These are phyloP conservation scores for Papilio protenor DNA, from an alignment of 2,888 invertebrate genomes.

Conservation along the genomic window DNA sequence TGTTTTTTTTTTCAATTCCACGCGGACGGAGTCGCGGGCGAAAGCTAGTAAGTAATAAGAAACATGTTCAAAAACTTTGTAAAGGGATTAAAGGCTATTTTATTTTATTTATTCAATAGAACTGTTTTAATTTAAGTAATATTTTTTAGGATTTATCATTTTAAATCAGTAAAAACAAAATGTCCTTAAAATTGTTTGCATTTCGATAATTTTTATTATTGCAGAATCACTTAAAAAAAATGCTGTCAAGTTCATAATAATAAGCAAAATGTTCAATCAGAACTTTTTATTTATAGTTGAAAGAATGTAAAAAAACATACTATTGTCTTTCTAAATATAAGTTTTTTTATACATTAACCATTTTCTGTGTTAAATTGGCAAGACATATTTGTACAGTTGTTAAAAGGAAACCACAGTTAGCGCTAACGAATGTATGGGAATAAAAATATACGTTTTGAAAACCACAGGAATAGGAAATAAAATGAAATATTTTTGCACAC, in stretches of 20 bases:
- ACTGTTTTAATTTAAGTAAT: too few relatives aligned
- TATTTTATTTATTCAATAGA: too few relatives aligned
- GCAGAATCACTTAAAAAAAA: background rate
- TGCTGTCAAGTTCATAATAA: background rate
- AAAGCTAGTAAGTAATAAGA: too few relatives aligned
- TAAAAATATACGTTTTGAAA: background rate
- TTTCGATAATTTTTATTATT: background rate
- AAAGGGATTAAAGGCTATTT: too few relatives aligned
- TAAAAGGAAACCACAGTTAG: conserved; percentile 3
- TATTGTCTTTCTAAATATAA: background rate
- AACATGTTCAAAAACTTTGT: too few relatives aligned
- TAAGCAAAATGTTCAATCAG: conserved; percentile 8
- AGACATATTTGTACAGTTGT: conserved; percentile 14
- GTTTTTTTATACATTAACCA: background rate
- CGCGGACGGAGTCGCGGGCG: too few relatives aligned
- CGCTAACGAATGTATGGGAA: conserved; percentile 21
- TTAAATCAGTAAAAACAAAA: too few relatives aligned
- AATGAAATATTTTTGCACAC: conserved; percentile 20
- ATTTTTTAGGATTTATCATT: too few relatives aligned
- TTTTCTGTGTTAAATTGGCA: background rate
- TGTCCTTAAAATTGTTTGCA: background rate
- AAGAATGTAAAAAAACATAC: background rate
- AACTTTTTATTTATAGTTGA: too few relatives aligned
- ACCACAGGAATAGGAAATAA: conserved; percentile 1
- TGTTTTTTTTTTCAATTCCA: too few relatives aligned